phyloP scores from a whole-genome alignment of 2,797 vertebrate genomes.

The Diglossa cyanea region DNA sequence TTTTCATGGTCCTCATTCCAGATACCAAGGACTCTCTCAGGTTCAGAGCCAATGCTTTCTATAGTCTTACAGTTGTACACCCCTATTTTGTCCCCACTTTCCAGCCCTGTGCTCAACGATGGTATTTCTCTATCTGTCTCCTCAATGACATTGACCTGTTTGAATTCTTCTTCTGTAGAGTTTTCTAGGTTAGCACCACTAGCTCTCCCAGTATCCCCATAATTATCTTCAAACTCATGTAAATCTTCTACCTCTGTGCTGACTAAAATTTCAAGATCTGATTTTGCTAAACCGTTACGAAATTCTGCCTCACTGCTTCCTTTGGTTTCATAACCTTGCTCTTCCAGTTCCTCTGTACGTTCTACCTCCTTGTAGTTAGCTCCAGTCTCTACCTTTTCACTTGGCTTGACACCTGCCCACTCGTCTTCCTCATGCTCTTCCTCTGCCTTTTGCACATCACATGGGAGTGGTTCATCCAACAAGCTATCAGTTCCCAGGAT shows the following conservation, averaged over 20 bases:
- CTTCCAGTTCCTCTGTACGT: slow-evolving; percentile 58
- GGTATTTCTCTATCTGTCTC: neutral
- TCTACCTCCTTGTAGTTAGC: slow-evolving; percentile 49
- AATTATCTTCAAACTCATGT: neutral
- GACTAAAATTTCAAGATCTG: slow-evolving; percentile 1
- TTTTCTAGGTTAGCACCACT: neutral
- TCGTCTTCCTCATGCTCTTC: slow-evolving; percentile 50
- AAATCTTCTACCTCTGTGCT: slow-evolving; percentile 1
- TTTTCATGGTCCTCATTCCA: neutral
- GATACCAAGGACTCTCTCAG: neutral
- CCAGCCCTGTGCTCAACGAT: neutral
- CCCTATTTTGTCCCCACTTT: neutral
- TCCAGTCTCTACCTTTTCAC: slow-evolving; percentile 74
- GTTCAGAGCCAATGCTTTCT: slow-evolving; percentile 27
- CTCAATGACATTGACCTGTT: neutral
- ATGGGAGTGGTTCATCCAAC: slow-evolving; percentile 38
- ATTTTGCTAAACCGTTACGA: neutral
- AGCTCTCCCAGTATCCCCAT: neutral
- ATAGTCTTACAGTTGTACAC: neutral
- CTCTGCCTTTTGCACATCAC: slow-evolving; percentile 59
- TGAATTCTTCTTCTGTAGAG: neutral
- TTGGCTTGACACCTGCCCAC: slow-evolving; percentile 67
- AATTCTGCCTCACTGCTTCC: slow-evolving; percentile 29
- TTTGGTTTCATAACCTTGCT: slow-evolving; percentile 24
- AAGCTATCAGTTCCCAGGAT: slow-evolving; percentile 54